These are phyloP conservation scores for Drosophila fulvimacula DNA, from an alignment of 2,888 invertebrate species.

Conservation along the genomic window DNA sequence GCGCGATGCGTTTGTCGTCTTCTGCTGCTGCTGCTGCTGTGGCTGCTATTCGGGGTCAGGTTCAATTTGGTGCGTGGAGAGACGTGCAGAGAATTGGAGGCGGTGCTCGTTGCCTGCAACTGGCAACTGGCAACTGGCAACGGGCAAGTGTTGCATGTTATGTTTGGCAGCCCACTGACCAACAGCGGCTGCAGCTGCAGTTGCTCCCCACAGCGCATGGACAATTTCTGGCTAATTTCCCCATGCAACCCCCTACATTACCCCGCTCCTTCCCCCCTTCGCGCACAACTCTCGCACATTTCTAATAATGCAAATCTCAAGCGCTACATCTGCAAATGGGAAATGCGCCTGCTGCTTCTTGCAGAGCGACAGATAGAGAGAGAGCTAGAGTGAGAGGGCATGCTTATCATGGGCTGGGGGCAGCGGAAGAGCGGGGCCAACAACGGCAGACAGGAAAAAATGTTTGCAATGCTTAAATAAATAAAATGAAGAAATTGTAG, in stretches of 20 bases:
- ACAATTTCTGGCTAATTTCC: slow-evolving; percentile 78
- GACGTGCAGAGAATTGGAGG: slow-evolving; percentile 38
- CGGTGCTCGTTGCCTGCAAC: slow-evolving; percentile 36
- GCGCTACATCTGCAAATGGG: slow-evolving; percentile 59
- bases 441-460: slow-evolving; percentile 67
- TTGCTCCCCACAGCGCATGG: slow-evolving; percentile 71
- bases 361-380: slow-evolving; percentile 21
- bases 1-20: slow-evolving; percentile 49
- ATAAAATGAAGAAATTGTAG: slow-evolving; percentile 80
- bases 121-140: slow-evolving; percentile 23
- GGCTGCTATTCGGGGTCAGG: slow-evolving; percentile 51
- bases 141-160: slow-evolving; percentile 65
- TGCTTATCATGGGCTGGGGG: slow-evolving; percentile 41
- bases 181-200: slow-evolving; percentile 56
- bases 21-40: slow-evolving; percentile 5
- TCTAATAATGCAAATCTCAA: slow-evolving; percentile 72
- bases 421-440: slow-evolving; percentile 7
- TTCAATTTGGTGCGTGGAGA: slow-evolving; percentile 68
- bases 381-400: slow-evolving; percentile 18
- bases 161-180: slow-evolving; percentile 69
- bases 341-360: slow-evolving; percentile 46
- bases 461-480: slow-evolving; percentile 79
- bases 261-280: not conserved
- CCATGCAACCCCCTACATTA: slow-evolving; percentile 23
- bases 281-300: slow-evolving; percentile 15